Base-by-base conservation (phyloP, 2,797 vertebrate species). In the Serranus cabrilla region DNA sequence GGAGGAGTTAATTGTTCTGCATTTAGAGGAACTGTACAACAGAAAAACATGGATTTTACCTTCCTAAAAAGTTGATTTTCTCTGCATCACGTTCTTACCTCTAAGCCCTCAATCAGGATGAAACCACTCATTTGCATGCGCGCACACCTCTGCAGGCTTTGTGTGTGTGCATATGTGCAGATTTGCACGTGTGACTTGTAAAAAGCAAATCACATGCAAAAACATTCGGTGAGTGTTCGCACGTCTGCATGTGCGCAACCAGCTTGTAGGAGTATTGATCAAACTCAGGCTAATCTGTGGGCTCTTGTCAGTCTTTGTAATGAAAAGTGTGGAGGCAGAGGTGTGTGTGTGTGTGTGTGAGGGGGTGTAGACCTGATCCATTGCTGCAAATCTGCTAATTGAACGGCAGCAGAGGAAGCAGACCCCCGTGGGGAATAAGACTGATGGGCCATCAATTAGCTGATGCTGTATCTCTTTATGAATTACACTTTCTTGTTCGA, bases 391-490 rank as follows among this genome's bases (percentile, higher is more conserved):
- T 59, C 79, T 1, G 39, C 68, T 81, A 72, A 84, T 58, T 67
- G 77, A 70, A 71, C 39, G 16, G 58, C 51, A 31, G 46, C 50
- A n/a, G 39, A 68, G 50, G 69, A 66, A 50, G 45, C 52, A 23
- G 43, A 77, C 37, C 37, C 55, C 64, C 73, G 11, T 1, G 4
- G 63, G 83, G 76, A 74, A 50, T 64, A n/a, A 62, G 43, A 61
- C 20, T 58, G 71, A 85, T 70, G 73, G 79, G 72, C 65, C 0
- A 13, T 39, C 81, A 80, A 40, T 81, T 69, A 80, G 72, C 56
- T 71, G 82, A 82, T 71, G 21, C 21, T 25, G 21, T 25, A 25
- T 51, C 21, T 51, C 21, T 51, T 12, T 51, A 14, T 12, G 6
- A 51, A 7, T 51, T 23, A 47, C 20, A 20, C n/a, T 20, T 18